Percentiles rank a stretch among this genome's conserved stretches.
Evolutionary conservation across 2,888 invertebrate species (phyloP).

Genomic region (Limnephilus auricula): DNA sequence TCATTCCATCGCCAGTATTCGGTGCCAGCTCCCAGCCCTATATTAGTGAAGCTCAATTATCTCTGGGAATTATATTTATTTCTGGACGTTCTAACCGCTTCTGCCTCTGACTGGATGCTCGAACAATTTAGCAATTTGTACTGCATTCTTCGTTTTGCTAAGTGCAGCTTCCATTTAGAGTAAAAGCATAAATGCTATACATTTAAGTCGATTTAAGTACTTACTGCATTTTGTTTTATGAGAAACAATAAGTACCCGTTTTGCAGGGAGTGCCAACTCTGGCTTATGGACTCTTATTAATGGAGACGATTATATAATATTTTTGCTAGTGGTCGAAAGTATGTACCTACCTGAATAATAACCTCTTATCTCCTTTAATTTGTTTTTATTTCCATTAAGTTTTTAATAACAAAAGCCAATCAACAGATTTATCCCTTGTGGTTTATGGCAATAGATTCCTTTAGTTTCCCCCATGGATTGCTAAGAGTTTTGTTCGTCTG

Average conservation of each 20-base stretch:
- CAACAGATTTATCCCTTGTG: too few species aligned
- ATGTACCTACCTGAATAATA: too few species aligned
- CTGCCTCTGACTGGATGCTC: conserved; percentile 4
- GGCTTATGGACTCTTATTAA: neutral
- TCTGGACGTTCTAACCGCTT: conserved; percentile 5
- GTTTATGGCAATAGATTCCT: neutral
- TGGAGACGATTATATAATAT: neutral
- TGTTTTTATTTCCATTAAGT: too few species aligned
- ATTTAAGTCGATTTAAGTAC: neutral
- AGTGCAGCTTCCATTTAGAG: conserved; percentile 24
- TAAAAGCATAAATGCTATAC: neutral
- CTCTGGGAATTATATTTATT: conserved; percentile 15
- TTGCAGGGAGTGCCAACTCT: neutral
- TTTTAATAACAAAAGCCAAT: too few species aligned
- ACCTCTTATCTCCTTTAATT: too few species aligned
- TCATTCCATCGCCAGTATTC: neutral
- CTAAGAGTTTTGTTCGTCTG: neutral
- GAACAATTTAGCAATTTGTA: conserved; percentile 14
- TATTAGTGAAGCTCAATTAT: neutral
- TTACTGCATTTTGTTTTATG: neutral
- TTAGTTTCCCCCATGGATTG: neutral
- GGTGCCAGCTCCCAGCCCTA: neutral
- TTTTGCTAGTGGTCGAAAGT: too few species aligned
- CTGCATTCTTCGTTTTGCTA: neutral
- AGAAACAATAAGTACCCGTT: neutral